A percentile compares a stretch with the other conserved stretches of the same genome.
phyloP scores from a whole-genome alignment of 2,888 invertebrate genomes.

The Drosophila suboccidentalis region DNA sequence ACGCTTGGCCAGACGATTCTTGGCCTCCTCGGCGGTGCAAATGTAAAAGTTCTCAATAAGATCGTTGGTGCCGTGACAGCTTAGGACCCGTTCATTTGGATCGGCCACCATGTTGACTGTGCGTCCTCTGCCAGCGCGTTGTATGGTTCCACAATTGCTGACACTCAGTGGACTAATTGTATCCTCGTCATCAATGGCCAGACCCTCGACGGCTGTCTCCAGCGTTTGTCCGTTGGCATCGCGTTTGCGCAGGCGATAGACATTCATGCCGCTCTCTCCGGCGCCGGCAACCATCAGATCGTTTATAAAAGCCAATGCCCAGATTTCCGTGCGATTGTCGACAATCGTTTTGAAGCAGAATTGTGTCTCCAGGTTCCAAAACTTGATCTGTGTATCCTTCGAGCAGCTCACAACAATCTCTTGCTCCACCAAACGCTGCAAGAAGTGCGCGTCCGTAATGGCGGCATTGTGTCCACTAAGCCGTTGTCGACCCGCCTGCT shows the following conservation, averaged over 20 bases:
- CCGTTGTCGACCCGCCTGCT: slow-evolving; percentile 95
- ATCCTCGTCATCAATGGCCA: slow-evolving; percentile 83
- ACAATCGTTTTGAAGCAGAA: slow-evolving; percentile 98
- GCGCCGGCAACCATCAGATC: slow-evolving; percentile 95
- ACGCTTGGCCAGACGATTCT: slow-evolving; percentile 90
- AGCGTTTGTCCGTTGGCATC: slow-evolving; percentile 85
- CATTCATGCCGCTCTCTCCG: slow-evolving; percentile 92
- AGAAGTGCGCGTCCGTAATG: slow-evolving; percentile 93
- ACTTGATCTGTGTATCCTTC: slow-evolving; percentile 97
- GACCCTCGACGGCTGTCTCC: slow-evolving; percentile 84
- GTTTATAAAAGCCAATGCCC: slow-evolving; percentile 92
- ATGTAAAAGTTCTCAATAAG: slow-evolving; percentile 94
- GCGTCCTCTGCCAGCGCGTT: slow-evolving; percentile 92
- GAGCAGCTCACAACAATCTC: slow-evolving; percentile 92
- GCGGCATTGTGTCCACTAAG: slow-evolving; percentile 96
- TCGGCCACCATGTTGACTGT: slow-evolving; percentile 92
- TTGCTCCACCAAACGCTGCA: slow-evolving; percentile 86
- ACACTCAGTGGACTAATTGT: slow-evolving; percentile 89
- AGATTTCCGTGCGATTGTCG: slow-evolving; percentile 95
- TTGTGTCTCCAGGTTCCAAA: slow-evolving; percentile 98
- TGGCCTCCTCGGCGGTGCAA: slow-evolving; percentile 91
- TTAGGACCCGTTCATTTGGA: slow-evolving; percentile 90
- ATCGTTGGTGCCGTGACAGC: slow-evolving; percentile 93
- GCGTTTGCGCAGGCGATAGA: slow-evolving; percentile 91
- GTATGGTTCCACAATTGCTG: slow-evolving; percentile 91